Evolutionary conservation across 2,888 invertebrate genomes (phyloP), one percentile per base, ranked within the genome.

Genomic region (Drosophila parthenogenetica): DNA sequence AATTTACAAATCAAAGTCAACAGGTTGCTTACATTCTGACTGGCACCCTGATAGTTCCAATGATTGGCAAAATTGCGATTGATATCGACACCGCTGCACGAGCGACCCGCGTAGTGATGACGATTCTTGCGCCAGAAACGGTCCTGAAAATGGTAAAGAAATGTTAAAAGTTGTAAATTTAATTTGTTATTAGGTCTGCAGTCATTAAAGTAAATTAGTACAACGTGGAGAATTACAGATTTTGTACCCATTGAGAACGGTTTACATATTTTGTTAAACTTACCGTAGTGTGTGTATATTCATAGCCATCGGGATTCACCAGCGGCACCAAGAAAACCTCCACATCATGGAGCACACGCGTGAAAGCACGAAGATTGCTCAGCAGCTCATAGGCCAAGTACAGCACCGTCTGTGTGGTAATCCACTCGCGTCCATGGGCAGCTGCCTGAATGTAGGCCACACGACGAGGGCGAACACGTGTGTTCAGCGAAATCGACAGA

Each of bases 31-130:
- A 92, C 92, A 72, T 92, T 91, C 73, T 89, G 91, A 68, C 95
- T 66, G 91, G 93, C 89, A 93, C 93, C 92, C 94, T 89, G 88
- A 68, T 77, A 87, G 65, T 92, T 95, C 96, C 96, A 96, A 76
- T 93, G 92, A 83, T 94, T 94, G 61, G 94, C 95, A 88, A 94
- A 97, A 92, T 97, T 97, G 8, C 96, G 93, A 91, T 97, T 97
- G 8, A 94, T 94, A 79, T 97, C 97, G 0, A 95, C 95, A 13
- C 97, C 97, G 0, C 92, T 91, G 84, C 96, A 97, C 0, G 90
- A 82, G 16, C 86, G 85, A 3, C 87, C 87, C 2, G 91, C 76
- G 46, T 91, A 90, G 5, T 92, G 93, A n/a, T 94, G 94, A 29
- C 95, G 93, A 16, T 95, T 96, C 89, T 96, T 95, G 53, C 96